Conservation (phyloP, 2,888 invertebrate genomes). For the Plebejus anna region DNA sequence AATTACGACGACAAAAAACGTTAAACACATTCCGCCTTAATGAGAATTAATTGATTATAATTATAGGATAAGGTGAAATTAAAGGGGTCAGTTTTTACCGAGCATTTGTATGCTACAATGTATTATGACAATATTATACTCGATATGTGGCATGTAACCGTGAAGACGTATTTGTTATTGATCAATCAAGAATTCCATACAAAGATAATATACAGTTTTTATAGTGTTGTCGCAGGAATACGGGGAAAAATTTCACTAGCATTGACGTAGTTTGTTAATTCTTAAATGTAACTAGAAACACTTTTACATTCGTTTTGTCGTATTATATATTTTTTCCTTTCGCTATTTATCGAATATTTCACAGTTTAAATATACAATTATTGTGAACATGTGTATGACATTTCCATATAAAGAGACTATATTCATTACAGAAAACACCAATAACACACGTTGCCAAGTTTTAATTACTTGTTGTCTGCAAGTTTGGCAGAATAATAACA, state of each 20-base stretch:
- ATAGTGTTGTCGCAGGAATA: background rate
- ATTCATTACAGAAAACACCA: background rate
- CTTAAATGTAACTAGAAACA: background rate
- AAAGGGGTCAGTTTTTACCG: conserved; percentile 7
- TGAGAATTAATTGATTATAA: conserved; percentile 29
- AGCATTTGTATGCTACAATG: background rate
- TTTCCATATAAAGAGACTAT: background rate
- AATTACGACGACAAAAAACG: conserved; percentile 23
- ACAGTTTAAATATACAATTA: conserved; percentile 18
- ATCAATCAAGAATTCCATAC: background rate
- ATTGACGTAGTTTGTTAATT: background rate
- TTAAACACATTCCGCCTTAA: conserved; percentile 22
- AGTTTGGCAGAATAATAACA: background rate
- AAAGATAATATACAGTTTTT: background rate
- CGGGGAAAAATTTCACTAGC: background rate
- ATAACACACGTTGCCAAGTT: background rate
- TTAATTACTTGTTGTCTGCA: background rate
- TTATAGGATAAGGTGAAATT: conserved; percentile 8
- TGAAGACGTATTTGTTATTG: conserved; percentile 1
- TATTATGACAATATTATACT: background rate
- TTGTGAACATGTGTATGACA: background rate
- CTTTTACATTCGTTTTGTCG: background rate
- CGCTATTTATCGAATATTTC: background rate
- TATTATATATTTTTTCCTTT: background rate
- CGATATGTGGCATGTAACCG: background rate